Percentiles rank a stretch among this genome's conserved stretches.
These are phyloP conservation scores for Lasioglossum zephyrum DNA, from an alignment of 2,888 invertebrate species.

Conservation along the genomic window DNA sequence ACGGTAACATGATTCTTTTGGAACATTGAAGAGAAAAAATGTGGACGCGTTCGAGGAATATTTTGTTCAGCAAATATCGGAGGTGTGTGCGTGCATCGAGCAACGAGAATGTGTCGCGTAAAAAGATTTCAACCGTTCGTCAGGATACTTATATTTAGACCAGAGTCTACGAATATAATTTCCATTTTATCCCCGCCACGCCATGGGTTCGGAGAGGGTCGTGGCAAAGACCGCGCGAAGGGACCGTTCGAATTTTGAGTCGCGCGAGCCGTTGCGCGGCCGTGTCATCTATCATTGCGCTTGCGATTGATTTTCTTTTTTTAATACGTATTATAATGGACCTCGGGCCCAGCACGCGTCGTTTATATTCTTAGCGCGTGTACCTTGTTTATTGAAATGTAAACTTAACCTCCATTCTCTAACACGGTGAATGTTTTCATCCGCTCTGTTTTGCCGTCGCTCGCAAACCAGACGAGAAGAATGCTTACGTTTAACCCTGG, in stretches of 20 bases:
- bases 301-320: neutral
- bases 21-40: neutral
- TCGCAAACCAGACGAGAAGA: slow-evolving; percentile 60
- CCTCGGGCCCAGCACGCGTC: slow-evolving; percentile 17
- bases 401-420: slow-evolving; percentile 62
- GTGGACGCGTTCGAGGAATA: neutral
- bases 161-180: slow-evolving; percentile 52
- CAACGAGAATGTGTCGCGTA: slow-evolving; percentile 34
- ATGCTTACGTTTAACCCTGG: slow-evolving; percentile 65
- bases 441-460: slow-evolving; percentile 58
- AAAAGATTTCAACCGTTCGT: slow-evolving; percentile 50
- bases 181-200: slow-evolving; percentile 43
- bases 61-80: neutral
- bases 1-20: neutral
- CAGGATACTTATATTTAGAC: slow-evolving; percentile 58
- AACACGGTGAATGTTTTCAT: slow-evolving; percentile 60
- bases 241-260: slow-evolving; percentile 1
- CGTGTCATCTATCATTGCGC: neutral
- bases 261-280: neutral
- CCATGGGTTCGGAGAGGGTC: slow-evolving; percentile 23
- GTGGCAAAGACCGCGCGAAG: neutral
- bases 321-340: neutral
- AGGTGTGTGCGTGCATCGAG: slow-evolving; percentile 5
- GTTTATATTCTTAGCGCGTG: slow-evolving; percentile 51
- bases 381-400: slow-evolving; percentile 62